Conservation (phyloP, 2,113 vertebrate species). For the Ceratotherium simum region DNA sequence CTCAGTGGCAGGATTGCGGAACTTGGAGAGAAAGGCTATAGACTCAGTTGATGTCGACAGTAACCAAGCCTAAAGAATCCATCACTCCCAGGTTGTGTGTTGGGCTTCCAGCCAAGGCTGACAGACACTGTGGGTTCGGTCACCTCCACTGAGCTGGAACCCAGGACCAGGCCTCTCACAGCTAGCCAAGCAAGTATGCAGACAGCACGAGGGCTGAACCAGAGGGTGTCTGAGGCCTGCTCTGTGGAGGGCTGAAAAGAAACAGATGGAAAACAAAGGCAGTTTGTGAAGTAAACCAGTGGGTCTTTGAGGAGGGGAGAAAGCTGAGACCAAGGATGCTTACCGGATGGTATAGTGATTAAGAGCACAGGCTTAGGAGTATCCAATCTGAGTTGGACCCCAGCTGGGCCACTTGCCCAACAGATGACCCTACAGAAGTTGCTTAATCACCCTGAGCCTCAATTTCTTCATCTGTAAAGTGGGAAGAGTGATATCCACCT, state of each 20-base stretch:
- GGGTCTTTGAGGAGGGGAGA: neutral
- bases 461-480: neutral
- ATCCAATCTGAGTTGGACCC: neutral
- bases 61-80: neutral
- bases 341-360: fast-evolving
- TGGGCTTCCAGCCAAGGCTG: neutral
- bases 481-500: neutral
- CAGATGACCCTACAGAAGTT: neutral
- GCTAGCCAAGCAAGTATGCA: neutral
- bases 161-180: neutral
- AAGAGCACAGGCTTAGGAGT: neutral
- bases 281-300: neutral
- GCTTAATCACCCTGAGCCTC: neutral
- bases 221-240: neutral
- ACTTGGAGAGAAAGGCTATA: neutral
- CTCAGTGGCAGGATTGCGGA: neutral
- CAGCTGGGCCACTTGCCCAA: neutral
- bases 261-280: neutral
- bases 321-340: neutral
- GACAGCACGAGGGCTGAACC: neutral
- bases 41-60: neutral
- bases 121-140: neutral
- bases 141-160: neutral
- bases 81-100: neutral
- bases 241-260: neutral